Evolutionary conservation across 2,797 vertebrate species (phyloP).

Genomic region (Lemur catta): DNA sequence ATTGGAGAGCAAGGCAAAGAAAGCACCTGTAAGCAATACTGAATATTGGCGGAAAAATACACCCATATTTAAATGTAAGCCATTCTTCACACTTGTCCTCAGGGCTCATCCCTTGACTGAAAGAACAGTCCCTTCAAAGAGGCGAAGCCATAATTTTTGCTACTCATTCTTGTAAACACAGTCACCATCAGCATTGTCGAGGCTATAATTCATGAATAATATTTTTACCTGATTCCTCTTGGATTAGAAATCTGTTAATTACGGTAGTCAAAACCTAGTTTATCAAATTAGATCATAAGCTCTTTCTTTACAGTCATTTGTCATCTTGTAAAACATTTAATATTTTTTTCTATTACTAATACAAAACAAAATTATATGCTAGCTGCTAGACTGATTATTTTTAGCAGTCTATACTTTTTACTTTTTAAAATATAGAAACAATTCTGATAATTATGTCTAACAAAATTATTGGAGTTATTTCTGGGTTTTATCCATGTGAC

Average conservation of each 20-base stretch:
- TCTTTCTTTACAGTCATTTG: not conserved
- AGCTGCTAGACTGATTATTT: not conserved
- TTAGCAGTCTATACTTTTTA: not conserved
- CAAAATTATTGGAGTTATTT: slow-evolving; percentile 28
- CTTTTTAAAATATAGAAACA: not conserved
- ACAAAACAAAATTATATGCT: not conserved
- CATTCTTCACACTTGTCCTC: not conserved
- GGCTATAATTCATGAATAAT: not conserved
- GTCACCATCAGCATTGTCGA: not conserved
- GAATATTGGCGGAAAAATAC: not conserved
- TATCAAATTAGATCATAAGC: not conserved
- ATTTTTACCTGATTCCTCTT: not conserved
- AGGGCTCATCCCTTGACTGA: not conserved
- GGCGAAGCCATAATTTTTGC: not conserved
- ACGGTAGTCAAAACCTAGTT: not conserved
- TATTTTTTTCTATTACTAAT: not conserved
- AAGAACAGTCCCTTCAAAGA: not conserved
- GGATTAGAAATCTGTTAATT: not conserved
- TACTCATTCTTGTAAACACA: not conserved
- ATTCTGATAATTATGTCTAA: not conserved
- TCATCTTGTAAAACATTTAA: not conserved
- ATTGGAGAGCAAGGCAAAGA: not conserved
- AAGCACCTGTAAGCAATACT: not conserved
- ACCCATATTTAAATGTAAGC: not conserved
- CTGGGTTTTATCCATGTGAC: not conserved